Evolutionary conservation across 2,888 invertebrate genomes (phyloP), one percentile per base, ranked within the genome.

Genomic region (Tachina grossa): DNA sequence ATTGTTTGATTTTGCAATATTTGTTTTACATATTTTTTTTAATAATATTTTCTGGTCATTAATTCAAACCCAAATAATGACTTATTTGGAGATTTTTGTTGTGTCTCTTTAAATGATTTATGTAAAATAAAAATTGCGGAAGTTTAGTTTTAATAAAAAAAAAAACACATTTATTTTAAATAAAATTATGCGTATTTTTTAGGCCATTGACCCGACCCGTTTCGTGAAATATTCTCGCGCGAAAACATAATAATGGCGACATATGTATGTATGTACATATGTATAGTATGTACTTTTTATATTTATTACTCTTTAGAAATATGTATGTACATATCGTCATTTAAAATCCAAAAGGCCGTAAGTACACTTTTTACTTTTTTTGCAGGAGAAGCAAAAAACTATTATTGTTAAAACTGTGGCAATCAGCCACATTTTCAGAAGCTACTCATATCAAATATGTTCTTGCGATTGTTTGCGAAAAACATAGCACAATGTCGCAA

Each of bases 151-250:
- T 74, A 59, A 74, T 75, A 68, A 81, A 61, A 51, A 81, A 69
- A 51, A 65, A 51, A 65, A 49, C 9, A 39, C 31, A 71, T 45
- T 71, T 55, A 47, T 53, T 63, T 55, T 11, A 47, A 72, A 71
- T 45, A 65, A 66, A 66, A 72, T 19, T 65, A 2, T 47, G 55
- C 31, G 68, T 75, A 68, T 68, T 68, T 74, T 45, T 51, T 19
- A 75, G 81, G 19, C 11, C 68, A 75, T 53, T 81, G 81, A 75
- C 68, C 81, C 68, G 81, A 75, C 68, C 81, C 68, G 49, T 53
- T 39, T 13, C 9, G 43, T 65, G 65, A 74, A 57, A 55, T 22
- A 49, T 49, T 72, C 41, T 61, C 45, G 59, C 61, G 68, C 59
- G 53, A 79, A 79, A 78, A 61, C 22, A 66, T 74, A 66, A 74